A percentile compares a stretch with the other conserved stretches of the same genome.
These are phyloP conservation scores for Bombylius major DNA, from an alignment of 2,888 invertebrate species.

Conservation along the genomic window DNA sequence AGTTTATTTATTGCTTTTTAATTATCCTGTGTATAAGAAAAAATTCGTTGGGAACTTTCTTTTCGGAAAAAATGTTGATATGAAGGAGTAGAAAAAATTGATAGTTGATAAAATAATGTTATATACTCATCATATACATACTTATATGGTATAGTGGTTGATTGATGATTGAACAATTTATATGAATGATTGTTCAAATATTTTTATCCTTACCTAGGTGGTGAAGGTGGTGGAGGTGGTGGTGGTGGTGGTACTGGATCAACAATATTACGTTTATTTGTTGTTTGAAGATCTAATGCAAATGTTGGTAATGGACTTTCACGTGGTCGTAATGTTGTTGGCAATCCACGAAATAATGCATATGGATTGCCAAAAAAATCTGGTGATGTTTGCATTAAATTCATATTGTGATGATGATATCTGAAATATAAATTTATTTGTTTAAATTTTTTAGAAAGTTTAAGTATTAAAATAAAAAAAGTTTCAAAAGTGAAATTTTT, in stretches of 20 bases:
- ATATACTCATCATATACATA: too few relatives aligned
- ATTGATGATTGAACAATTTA: too few relatives aligned
- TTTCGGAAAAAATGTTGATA: too few relatives aligned
- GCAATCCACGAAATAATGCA: conserved; percentile 31
- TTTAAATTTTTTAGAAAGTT: not conserved
- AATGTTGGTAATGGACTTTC: conserved; percentile 29
- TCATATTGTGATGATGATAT: conserved; percentile 18
- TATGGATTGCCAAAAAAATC: conserved; percentile 36
- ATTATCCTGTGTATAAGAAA: too few relatives aligned
- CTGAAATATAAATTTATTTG: conserved; percentile 8
- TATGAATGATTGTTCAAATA: too few relatives aligned
- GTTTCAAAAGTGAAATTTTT: too few relatives aligned
- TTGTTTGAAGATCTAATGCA: conserved; percentile 32
- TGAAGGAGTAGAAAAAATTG: too few relatives aligned
- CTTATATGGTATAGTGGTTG: too few relatives aligned
- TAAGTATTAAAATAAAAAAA: not conserved
- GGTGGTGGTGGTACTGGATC: conserved; percentile 27
- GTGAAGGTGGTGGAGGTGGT: conserved; percentile 27
- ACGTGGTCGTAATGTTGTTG: conserved; percentile 30
- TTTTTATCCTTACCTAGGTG: conserved; percentile 29
- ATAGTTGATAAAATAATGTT: too few relatives aligned
- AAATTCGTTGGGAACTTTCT: too few relatives aligned
- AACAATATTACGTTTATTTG: conserved; percentile 30
- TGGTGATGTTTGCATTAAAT: conserved; percentile 34
- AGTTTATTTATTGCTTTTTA: too few relatives aligned